Percentiles rank a stretch among this genome's conserved stretches.
Evolutionary conservation across 2,113 vertebrate genomes (phyloP).

Genomic region (Malurus alboscapulatus): DNA sequence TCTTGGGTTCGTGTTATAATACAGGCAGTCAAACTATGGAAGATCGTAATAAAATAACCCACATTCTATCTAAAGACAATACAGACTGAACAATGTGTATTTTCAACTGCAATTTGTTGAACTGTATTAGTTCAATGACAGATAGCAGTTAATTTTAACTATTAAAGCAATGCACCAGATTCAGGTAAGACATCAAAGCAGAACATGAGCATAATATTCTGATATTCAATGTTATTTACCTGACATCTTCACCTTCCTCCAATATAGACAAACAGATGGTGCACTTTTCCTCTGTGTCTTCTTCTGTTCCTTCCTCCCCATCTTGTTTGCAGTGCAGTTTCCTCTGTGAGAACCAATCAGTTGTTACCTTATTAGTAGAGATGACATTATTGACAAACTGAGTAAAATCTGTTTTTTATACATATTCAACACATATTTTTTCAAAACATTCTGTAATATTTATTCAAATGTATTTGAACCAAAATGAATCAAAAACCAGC

Average conservation of each 20-base stretch:
- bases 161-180: not conserved
- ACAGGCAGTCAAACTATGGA: not conserved
- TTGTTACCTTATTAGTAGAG: conserved; percentile 88
- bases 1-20: not conserved
- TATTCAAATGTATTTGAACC: not conserved
- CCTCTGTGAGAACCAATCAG: conserved; percentile 92
- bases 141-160: not conserved
- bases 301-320: conserved; percentile 92
- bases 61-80: not conserved
- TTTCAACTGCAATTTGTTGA: not conserved
- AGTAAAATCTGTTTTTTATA: conserved; percentile 69
- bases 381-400: conserved; percentile 86
- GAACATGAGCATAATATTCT: not conserved
- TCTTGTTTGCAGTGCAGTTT: conserved; percentile 98
- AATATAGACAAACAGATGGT: conserved; percentile 98
- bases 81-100: not conserved
- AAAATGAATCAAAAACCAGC: not conserved
- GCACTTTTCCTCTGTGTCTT: conserved; percentile 98
- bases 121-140: not conserved
- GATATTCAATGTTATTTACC: conserved; percentile 74
- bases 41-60: not conserved
- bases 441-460: not conserved
- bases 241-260: conserved; percentile 99
- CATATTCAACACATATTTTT: conserved; percentile 48
- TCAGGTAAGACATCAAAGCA: not conserved